phyloP scores from a whole-genome alignment of 92 coral and sea anemone species.

The Desmophyllum pertusum region DNA sequence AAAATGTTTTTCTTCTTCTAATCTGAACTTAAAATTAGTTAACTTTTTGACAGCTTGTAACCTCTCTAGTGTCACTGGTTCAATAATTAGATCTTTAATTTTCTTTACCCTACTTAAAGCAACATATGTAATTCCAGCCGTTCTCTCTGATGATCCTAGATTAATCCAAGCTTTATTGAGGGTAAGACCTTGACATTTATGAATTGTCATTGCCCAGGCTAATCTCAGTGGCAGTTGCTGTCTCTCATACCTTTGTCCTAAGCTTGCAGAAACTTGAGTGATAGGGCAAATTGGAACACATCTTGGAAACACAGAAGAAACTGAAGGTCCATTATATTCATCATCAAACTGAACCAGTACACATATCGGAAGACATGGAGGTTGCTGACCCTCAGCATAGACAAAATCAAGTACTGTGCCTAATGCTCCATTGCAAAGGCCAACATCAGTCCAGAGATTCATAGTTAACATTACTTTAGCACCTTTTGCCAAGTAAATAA shows the following conservation, averaged over 20 bases:
- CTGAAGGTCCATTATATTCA: constrained; percentile 50
- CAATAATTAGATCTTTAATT: constrained; percentile 54
- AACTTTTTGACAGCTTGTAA: constrained; percentile 50
- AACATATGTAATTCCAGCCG: constrained; percentile 59
- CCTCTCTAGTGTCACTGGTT: constrained; percentile 59
- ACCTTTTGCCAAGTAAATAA: constrained; percentile 45
- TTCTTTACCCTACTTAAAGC: constrained; percentile 66
- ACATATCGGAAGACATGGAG: constrained; percentile 48
- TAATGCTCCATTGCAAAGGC: constrained; percentile 55
- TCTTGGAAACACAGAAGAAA: constrained; percentile 39
- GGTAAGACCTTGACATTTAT: constrained; percentile 26
- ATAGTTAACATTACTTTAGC: constrained; percentile 46
- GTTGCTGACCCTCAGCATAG: constrained; percentile 32
- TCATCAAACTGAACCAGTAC: constrained; percentile 57
- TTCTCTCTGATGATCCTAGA: constrained; percentile 53
- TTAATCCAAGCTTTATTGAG: constrained; percentile 62
- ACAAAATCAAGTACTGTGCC: constrained; percentile 48
- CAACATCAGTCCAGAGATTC: constrained; percentile 48
- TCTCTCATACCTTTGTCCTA: constrained; percentile 36
- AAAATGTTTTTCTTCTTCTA: constrained; percentile 62
- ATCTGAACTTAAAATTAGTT: constrained; percentile 62
- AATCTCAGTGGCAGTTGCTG: constrained; percentile 27
- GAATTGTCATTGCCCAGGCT: constrained; percentile 49
- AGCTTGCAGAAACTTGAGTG: constrained; percentile 30
- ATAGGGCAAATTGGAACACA: constrained; percentile 55